These are phyloP conservation scores for Ophion costatus DNA, from an alignment of 2,888 invertebrate genomes.

Conservation along the genomic window DNA sequence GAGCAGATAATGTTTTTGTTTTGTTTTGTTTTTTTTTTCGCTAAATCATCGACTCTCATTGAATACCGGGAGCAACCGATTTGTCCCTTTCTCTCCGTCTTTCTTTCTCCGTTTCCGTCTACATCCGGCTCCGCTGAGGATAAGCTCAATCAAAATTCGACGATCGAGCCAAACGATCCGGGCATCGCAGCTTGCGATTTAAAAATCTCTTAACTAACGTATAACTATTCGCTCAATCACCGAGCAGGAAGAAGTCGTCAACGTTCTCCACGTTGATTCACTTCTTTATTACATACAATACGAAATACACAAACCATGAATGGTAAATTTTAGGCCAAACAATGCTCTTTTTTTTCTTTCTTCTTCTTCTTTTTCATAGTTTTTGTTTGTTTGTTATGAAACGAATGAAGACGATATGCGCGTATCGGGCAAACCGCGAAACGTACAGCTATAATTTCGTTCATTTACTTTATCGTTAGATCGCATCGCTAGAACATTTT, in stretches of 20 bases:
- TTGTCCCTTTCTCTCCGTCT: background rate
- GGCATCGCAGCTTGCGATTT: constrained; percentile 7
- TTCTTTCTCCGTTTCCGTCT: constrained; percentile 18
- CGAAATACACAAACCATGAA: constrained; percentile 67
- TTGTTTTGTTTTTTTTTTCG: constrained; percentile 31
- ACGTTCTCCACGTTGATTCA: constrained; percentile 17
- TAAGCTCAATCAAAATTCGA: constrained; percentile 29
- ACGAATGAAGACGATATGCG: constrained; percentile 39
- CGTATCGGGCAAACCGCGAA: constrained; percentile 29
- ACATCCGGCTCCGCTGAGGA: constrained; percentile 20
- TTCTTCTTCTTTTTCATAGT: constrained; percentile 27
- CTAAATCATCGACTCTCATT: constrained; percentile 32
- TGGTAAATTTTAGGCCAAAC: constrained; percentile 70
- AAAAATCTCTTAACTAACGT: constrained; percentile 41
- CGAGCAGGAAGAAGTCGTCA: constrained; percentile 45
- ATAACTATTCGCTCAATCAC: constrained; percentile 43
- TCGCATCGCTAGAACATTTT: constrained; percentile 22
- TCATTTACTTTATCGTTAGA: constrained; percentile 7
- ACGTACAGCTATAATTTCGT: constrained; percentile 11
- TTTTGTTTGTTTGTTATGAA: constrained; percentile 13
- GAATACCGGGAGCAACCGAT: constrained; percentile 14
- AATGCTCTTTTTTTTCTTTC: constrained; percentile 51
- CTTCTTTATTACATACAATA: constrained; percentile 51
- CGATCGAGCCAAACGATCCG: constrained; percentile 14
- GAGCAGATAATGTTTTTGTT: constrained; percentile 48